phyloP scores from a whole-genome alignment of 2,113 vertebrate species.

The Lamprotornis superbus region DNA sequence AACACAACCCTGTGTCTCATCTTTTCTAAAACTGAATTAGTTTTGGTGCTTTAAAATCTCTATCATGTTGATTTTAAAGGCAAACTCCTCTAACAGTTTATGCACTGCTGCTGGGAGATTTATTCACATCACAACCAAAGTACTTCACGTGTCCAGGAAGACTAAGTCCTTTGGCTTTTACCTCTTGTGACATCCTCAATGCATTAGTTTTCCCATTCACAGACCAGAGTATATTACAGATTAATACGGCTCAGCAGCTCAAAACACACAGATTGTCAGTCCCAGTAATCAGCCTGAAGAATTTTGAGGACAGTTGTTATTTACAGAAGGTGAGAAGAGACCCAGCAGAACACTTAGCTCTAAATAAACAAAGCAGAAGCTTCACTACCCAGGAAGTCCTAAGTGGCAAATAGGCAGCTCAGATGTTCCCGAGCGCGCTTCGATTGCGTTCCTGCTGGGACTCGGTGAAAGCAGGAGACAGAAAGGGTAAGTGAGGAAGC shows the following conservation, averaged over 20 bases:
- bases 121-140: not conserved
- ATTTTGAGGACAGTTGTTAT: slow-evolving; percentile 50
- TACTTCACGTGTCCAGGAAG: not conserved
- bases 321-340: slow-evolving; percentile 38
- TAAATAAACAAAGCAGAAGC: slow-evolving; percentile 30
- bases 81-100: not conserved
- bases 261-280: slow-evolving; percentile 36
- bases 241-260: slow-evolving; percentile 28
- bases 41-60: not conserved
- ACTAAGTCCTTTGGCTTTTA: slow-evolving; percentile 16
- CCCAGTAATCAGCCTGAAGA: slow-evolving; percentile 44
- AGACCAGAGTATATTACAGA: not conserved
- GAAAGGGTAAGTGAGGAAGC: not conserved
- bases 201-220: not conserved
- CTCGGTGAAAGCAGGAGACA: not conserved
- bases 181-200: not conserved
- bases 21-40: not conserved
- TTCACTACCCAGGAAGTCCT: slow-evolving; percentile 42
- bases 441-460: slow-evolving; percentile 21
- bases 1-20: not conserved
- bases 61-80: not conserved
- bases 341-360: slow-evolving; percentile 48
- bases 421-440: not conserved
- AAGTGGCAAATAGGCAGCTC: slow-evolving; percentile 23
- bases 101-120: not conserved